A percentile compares a stretch with the other conserved stretches of the same genome.
Conservation (phyloP, 2,113 vertebrate species). For the Varanus komodoensis region DNA sequence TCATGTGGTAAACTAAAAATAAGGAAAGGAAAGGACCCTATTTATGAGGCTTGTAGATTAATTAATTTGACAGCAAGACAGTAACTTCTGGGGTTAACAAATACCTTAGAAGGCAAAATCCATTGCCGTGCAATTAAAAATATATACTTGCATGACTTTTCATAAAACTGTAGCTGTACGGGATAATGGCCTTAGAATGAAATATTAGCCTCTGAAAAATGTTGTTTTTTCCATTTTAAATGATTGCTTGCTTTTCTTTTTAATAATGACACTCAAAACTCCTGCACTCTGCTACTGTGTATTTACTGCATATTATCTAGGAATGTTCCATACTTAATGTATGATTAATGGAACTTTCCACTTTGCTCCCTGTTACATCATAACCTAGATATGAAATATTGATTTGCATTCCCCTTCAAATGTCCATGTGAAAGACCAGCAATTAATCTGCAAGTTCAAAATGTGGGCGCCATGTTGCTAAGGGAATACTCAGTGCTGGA, state of each 20-base stretch:
- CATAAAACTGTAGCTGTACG: constrained; percentile 33
- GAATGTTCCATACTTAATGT: constrained; percentile 12
- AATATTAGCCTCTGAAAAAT: constrained; percentile 48
- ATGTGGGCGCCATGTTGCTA: constrained; percentile 13
- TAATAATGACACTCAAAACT: constrained; percentile 28
- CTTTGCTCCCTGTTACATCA: constrained; percentile 29
- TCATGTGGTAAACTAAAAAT: not conserved
- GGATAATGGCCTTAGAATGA: constrained; percentile 35
- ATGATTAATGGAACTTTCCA: constrained; percentile 30
- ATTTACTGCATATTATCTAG: constrained; percentile 26
- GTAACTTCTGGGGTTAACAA: not conserved
- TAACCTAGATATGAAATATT: constrained; percentile 34
- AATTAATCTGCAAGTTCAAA: constrained; percentile 40
- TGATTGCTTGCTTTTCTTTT: constrained; percentile 32
- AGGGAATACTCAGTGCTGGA: constrained; percentile 20
- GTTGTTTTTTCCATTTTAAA: constrained; percentile 38
- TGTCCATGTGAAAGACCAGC: constrained; percentile 30
- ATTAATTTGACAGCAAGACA: not conserved
- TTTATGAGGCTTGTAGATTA: not conserved
- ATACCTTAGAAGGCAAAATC: constrained; percentile 36
- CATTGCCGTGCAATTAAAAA: constrained; percentile 52
- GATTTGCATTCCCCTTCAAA: constrained; percentile 30
- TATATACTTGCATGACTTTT: constrained; percentile 10
- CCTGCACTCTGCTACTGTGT: constrained; percentile 16
- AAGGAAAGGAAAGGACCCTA: not conserved